phyloP scores from a whole-genome alignment of 2,888 invertebrate species.

The Plemyria rubiginata region DNA sequence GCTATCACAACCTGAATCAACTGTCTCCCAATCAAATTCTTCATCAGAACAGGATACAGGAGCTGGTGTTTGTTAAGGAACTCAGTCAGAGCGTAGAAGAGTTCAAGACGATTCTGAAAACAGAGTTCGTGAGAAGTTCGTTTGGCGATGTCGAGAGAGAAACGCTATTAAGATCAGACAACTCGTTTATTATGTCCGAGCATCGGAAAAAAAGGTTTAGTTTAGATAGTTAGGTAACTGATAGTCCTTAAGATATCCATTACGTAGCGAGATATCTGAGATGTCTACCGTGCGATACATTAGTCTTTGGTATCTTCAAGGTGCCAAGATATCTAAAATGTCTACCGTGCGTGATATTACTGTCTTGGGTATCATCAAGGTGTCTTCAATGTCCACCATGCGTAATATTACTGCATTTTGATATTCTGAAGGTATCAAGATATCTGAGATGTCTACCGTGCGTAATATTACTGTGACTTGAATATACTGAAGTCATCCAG shows the following conservation, averaged over 20 bases:
- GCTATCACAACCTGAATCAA: constrained; percentile 67
- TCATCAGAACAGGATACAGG: constrained; percentile 49
- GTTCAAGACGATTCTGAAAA: constrained; percentile 55
- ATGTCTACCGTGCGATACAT: too few species aligned
- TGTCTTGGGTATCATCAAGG: too few species aligned
- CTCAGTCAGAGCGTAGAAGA: constrained; percentile 64
- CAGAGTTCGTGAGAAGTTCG: constrained; percentile 66
- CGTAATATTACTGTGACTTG: too few species aligned
- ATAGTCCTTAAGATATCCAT: neutral
- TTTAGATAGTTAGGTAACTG: constrained; percentile 42
- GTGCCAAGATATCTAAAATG: too few species aligned
- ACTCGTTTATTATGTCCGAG: constrained; percentile 73
- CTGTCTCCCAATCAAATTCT: neutral
- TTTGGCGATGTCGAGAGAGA: constrained; percentile 68
- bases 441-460: too few species aligned
- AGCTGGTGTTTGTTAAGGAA: constrained; percentile 59
- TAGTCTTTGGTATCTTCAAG: too few species aligned
- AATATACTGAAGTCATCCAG: too few species aligned
- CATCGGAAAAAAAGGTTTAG: constrained; percentile 57
- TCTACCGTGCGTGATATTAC: too few species aligned
- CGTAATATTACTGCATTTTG: too few species aligned
- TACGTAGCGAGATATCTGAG: too few species aligned
- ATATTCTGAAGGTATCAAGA: too few species aligned
- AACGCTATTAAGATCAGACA: constrained; percentile 69
- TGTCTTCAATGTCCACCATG: too few species aligned